A percentile compares a stretch with the other conserved stretches of the same genome.
These are phyloP conservation scores for Lepidochitona cinerea DNA, from an alignment of 2,888 invertebrate species.

Conservation along the genomic window DNA sequence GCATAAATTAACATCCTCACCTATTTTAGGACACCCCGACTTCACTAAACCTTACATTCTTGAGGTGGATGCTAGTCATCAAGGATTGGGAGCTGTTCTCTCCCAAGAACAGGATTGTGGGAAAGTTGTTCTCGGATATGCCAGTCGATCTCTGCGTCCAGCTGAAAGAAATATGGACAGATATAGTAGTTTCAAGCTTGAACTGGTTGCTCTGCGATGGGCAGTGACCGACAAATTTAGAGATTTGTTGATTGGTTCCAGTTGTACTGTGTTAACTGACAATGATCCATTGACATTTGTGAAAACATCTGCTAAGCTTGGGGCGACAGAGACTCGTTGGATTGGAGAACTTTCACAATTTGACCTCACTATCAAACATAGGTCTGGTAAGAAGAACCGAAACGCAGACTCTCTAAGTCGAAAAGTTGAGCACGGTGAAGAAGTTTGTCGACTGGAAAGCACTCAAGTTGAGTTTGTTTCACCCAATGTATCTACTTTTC, in stretches of 20 bases:
- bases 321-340: not conserved
- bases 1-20: not conserved
- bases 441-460: not conserved
- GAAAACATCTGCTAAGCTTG: not conserved
- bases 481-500: not conserved
- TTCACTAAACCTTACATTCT: not conserved
- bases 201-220: conserved; percentile 11
- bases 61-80: conserved; percentile 11
- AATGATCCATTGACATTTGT: conserved; percentile 8
- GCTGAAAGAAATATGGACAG: conserved; percentile 2
- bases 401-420: not conserved
- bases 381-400: not conserved
- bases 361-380: not conserved
- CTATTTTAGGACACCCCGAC: not conserved
- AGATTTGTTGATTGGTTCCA: not conserved
- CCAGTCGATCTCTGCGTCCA: conserved; percentile 1
- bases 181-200: conserved; percentile 7
- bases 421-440: not conserved
- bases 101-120: not conserved
- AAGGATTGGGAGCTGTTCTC: conserved; percentile 12
- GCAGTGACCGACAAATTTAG: conserved; percentile 11
- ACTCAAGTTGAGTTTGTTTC: not conserved
- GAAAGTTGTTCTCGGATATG: not conserved
- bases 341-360: conserved; percentile 5
- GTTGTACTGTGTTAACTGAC: conserved; percentile 8